Evolutionary conservation across 30 jellyfish, hydroid and myxozoan genomes (phyloP), one percentile per base, ranked within the genome.

Genomic region (Chironex yamaguchii): DNA sequence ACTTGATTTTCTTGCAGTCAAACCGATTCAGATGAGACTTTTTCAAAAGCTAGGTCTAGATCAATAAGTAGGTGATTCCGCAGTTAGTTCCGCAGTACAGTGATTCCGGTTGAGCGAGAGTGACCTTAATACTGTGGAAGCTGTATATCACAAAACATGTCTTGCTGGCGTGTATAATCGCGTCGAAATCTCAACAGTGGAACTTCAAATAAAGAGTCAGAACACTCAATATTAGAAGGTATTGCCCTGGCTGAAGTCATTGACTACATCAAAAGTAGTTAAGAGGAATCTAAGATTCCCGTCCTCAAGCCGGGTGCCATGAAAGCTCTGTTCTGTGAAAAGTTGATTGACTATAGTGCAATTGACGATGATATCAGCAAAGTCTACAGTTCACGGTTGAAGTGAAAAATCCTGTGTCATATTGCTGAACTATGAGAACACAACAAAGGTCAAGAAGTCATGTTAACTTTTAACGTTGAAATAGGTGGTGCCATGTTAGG

Each of bases 381-480:
- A 4, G 77, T 63, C 31, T 51, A 63, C 53, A 63, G 77, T 63
- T 63, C 77, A 6, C 28, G 77, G 77, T 23, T 63, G 58, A 63
- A 63, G 53, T 9, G 31, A 24, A 63, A 63, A 26, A 63, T 63
- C 58, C 31, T 63, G 20, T 6, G 27, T 63, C 77, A 26, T 51
- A 21, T 63, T 51, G 51, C 77, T 51, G 77, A 6, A 63, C 77
- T 63, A 9, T 17, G 77, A 23, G 77, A 63, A 51, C 77, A 63
- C 77, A 63, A 63, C 12, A 63, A 63, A 9, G 77, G 77, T 63
- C 53, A 51, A 4, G 20, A 63, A n/a, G 31, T 63, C 31, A 9
- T 63, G 77, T 63, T 63, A 63, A 12, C 77, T 23, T 63, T 63
- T 23, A 63, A 63, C 3, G 77, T 4, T 51, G 20, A 63, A 63